phyloP scores from a whole-genome alignment of 2,113 vertebrate genomes.

The Picathartes gymnocephalus region DNA sequence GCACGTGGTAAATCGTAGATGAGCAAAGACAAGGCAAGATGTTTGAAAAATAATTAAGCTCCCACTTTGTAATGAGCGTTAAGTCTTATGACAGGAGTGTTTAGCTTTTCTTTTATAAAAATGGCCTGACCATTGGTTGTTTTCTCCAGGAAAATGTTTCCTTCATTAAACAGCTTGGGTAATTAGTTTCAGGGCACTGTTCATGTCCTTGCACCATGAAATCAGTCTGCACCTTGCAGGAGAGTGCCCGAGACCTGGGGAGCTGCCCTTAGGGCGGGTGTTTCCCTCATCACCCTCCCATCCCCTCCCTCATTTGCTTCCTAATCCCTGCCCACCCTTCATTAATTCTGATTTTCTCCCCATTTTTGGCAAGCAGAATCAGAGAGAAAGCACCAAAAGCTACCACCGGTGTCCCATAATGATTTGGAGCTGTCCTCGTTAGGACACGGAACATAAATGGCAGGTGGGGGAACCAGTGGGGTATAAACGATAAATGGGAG shows the following conservation, averaged over 20 bases:
- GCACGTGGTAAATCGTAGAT: not conserved
- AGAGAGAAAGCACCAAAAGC: not conserved
- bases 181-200: not conserved
- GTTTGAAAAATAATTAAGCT: not conserved
- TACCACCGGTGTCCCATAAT: not conserved
- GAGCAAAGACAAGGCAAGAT: not conserved
- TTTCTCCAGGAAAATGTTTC: not conserved
- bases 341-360: not conserved
- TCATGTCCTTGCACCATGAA: not conserved
- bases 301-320: not conserved
- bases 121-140: not conserved
- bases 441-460: not conserved
- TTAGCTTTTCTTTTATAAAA: not conserved
- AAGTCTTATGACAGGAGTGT: not conserved
- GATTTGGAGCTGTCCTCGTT: not conserved
- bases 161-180: not conserved
- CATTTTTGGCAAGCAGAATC: not conserved
- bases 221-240: not conserved
- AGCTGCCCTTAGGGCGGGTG: not conserved
- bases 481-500: too few relatives aligned
- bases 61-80: accelerated
- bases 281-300: not conserved
- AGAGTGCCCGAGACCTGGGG: not conserved
- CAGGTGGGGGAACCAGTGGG: accelerated
- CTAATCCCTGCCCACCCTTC: not conserved